Evolutionary conservation across 1,140 invertebrate species (phyloP).

Genomic region (Ctenoplectra terminalis): DNA sequence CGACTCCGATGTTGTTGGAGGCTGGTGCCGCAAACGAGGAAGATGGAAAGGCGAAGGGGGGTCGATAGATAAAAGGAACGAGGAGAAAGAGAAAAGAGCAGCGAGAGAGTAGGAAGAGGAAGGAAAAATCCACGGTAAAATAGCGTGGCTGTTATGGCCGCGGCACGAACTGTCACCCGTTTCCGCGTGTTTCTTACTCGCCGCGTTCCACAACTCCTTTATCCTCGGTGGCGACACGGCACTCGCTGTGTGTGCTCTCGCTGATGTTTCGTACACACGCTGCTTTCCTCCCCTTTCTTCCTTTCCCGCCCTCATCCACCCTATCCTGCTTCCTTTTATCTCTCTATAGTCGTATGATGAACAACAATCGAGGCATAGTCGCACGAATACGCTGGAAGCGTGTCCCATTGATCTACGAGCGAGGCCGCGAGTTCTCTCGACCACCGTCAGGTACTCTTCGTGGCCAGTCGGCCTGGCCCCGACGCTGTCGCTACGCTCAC

Average conservation of each 20-base stretch:
- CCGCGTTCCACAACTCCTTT: conserved; percentile 77
- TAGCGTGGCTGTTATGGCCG: conserved; percentile 79
- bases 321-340: conserved; percentile 37
- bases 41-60: conserved; percentile 47
- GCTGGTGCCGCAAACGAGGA: conserved; percentile 63
- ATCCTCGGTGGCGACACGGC: conserved; percentile 71
- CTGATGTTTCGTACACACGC: conserved; percentile 46
- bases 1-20: conserved; percentile 69
- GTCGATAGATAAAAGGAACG: conserved; percentile 44
- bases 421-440: conserved; percentile 48
- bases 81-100: conserved; percentile 21
- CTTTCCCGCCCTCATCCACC: conserved; percentile 23
- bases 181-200: conserved; percentile 82
- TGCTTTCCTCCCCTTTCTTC: conserved; percentile 27
- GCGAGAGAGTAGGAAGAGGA: conserved; percentile 14
- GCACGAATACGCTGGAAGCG: conserved; percentile 61
- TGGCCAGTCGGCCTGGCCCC: neutral
- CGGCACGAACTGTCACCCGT: conserved; percentile 81
- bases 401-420: conserved; percentile 71
- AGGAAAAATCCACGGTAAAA: conserved; percentile 77
- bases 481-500: conserved; percentile 5
- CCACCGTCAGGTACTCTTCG: conserved; percentile 46
- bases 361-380: conserved; percentile 62
- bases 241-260: conserved; percentile 60
- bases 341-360: conserved; percentile 59